phyloP scores from a whole-genome alignment of 2,888 invertebrate genomes.

The Hirtodrosophila duncani region DNA sequence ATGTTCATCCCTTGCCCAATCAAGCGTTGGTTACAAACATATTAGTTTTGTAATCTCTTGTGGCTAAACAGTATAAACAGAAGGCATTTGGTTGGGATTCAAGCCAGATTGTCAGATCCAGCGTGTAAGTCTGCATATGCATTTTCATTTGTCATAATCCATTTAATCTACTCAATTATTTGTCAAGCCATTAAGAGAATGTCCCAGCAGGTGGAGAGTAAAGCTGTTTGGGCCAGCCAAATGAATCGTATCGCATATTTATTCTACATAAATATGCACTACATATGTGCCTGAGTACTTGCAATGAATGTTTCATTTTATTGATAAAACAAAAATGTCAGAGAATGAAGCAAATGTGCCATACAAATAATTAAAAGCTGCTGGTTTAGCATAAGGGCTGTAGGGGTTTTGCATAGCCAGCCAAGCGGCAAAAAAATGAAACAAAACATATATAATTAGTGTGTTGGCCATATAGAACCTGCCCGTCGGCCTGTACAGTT shows the following conservation, averaged over 20 bases:
- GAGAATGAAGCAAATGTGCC: slow-evolving; percentile 22
- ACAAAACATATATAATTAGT: slow-evolving; percentile 59
- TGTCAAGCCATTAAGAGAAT: slow-evolving; percentile 3
- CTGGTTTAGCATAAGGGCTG: not conserved
- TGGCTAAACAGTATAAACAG: too few species aligned
- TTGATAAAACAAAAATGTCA: slow-evolving; percentile 30
- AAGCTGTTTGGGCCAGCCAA: too few species aligned
- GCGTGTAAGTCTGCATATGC: too few species aligned
- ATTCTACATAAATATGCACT: too few species aligned
- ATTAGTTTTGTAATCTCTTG: slow-evolving; percentile 2
- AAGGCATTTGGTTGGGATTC: too few species aligned
- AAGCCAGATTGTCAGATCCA: too few species aligned
- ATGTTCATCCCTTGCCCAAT: slow-evolving; percentile 17
- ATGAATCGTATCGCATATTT: too few species aligned
- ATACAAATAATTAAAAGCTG: slow-evolving; percentile 47
- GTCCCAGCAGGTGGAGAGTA: not conserved
- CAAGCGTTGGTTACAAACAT: slow-evolving; percentile 30
- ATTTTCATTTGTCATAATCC: slow-evolving; percentile 5
- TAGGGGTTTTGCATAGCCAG: slow-evolving; percentile 26
- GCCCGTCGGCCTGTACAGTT: slow-evolving; percentile 24
- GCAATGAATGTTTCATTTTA: slow-evolving; percentile 27
- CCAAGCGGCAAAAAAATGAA: slow-evolving; percentile 55
- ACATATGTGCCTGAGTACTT: slow-evolving; percentile 40
- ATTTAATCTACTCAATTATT: slow-evolving; percentile 36
- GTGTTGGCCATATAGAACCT: slow-evolving; percentile 30